Conservation (phyloP, 1,140 invertebrate genomes). For the Brachionus sp. region DNA sequence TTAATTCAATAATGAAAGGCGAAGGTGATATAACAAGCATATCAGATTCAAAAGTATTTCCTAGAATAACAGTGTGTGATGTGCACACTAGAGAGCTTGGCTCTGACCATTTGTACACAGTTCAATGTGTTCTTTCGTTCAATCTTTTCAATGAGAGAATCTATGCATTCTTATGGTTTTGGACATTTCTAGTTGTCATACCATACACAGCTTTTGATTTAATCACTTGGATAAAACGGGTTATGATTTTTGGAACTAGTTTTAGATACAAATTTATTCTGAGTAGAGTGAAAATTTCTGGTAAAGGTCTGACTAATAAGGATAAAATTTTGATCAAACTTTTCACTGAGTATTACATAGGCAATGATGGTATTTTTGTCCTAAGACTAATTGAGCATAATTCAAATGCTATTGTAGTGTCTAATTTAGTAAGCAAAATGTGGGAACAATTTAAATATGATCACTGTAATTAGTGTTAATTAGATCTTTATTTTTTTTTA, state of each 20-base stretch:
- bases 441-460: constrained; percentile 37
- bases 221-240: background rate
- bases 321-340: constrained; percentile 42
- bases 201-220: constrained; percentile 6
- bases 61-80: constrained; percentile 41
- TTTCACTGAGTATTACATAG: constrained; percentile 33
- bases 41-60: constrained; percentile 34
- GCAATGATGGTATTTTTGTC: constrained; percentile 43
- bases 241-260: background rate
- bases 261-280: constrained; percentile 39
- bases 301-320: background rate
- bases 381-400: constrained; percentile 40
- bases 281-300: background rate
- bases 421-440: constrained; percentile 18
- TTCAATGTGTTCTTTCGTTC: constrained; percentile 43
- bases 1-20: constrained; percentile 1
- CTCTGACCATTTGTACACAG: constrained; percentile 35
- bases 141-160: constrained; percentile 46
- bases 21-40: background rate
- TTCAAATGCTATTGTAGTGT: constrained; percentile 42
- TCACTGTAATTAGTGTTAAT: constrained; percentile 5
- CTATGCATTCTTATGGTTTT: constrained; percentile 41
- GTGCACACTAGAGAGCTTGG: constrained; percentile 34
- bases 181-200: constrained; percentile 32
- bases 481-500: background rate